phyloP scores from a whole-genome alignment of 2,113 vertebrate genomes.

The Rattus norvegicus region GRCr8 NC_086030.1:3240501-3241000 shows the following conservation, averaged over 20 bases:
- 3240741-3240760: background rate
- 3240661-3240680: background rate
- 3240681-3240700: background rate
- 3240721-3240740: no score
- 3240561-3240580: background rate
- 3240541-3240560: background rate
- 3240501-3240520: background rate
- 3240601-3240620: background rate
- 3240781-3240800: background rate
- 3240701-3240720: background rate
- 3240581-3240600: background rate
- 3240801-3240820: background rate
- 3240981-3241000: no score
- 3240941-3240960: no score
- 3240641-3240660: background rate
- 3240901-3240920: background rate
- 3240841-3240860: background rate
- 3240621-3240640: background rate
- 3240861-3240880: background rate
- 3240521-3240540: background rate
- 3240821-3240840: background rate
- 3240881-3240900: no score
- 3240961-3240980: no score
- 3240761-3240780: background rate
- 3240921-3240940: background rate